Base-by-base conservation (phyloP, 2,888 invertebrate genomes). In the Diarsia dahlii region DNA sequence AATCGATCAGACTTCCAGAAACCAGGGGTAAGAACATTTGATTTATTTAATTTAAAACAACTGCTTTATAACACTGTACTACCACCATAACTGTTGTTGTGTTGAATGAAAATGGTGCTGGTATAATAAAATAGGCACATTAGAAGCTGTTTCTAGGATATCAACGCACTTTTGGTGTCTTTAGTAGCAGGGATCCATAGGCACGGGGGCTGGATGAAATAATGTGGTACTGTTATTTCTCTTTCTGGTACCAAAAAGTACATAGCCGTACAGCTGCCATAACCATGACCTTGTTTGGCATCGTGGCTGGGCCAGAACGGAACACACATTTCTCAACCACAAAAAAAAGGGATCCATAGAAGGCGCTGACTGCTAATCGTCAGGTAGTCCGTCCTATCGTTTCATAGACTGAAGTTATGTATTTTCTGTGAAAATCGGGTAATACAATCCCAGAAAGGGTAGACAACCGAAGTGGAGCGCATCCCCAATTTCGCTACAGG, bases 1-100 rank as follows among this genome's bases (percentile, higher is more conserved):
- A 78, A 79, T 73, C 78, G 78, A 78, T 78, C 78, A 78, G 78
- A 60, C 70, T 82, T 79, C 76, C 74, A 83, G 68, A 74, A 71
- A 72, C 71, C 72, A 72, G 66, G 80, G 76, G 82, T 78, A 79
- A 80, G 82, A 76, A n/a, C 52, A 66, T 71, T 78, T 82, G 58
- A 73, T 54, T 80, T 85, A 67, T 72, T 78, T 46, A 34, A 78
- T 65, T 76, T 34, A n/a, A 58, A 64, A 76, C 23, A 71, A 71
- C 18, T 34, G 78, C 77, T 78, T 78, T 18, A 50, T 78, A 78
- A 71, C 78, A 78, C 78, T 46, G 45, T n/a, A 63, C 45, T 28
- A 34, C n/a, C 28, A 56, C 2, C 50, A 18, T 23, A 71, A 1
- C 10, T n/a, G 39, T 13, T 63, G n/a, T 48, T 54, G 34, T 63